Conservation (phyloP, 2,797 vertebrate species). For the Salmo trutta region DNA sequence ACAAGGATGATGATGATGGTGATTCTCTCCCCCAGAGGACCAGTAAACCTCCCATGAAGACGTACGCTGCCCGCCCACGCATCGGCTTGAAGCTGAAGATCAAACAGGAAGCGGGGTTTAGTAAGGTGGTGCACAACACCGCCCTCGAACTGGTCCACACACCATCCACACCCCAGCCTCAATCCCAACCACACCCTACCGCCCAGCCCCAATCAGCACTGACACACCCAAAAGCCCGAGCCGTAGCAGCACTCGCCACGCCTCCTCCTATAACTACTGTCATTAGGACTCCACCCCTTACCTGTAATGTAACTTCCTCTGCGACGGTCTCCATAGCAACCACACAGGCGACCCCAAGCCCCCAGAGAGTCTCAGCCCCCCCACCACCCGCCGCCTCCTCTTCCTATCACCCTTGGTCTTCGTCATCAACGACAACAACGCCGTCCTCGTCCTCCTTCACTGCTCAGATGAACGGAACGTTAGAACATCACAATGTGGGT, state of each 20-base stretch:
- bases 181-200: conserved; percentile 55
- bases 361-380: conserved; percentile 35
- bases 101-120: conserved; percentile 92
- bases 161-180: background rate
- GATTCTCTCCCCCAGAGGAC: conserved; percentile 85
- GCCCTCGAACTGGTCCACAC: conserved; percentile 90
- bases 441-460: conserved; percentile 48
- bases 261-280: conserved; percentile 53
- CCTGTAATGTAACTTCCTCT: conserved; percentile 58
- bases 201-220: conserved; percentile 51
- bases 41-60: conserved; percentile 91
- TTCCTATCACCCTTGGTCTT: conserved; percentile 62
- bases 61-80: conserved; percentile 90
- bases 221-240: conserved; percentile 62
- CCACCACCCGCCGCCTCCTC: conserved; percentile 62
- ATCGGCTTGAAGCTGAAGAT: conserved; percentile 95
- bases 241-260: conserved; percentile 27
- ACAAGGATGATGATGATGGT: conserved; percentile 76
- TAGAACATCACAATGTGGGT: conserved; percentile 75
- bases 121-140: conserved; percentile 94
- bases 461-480: conserved; percentile 85
- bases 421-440: conserved; percentile 35
- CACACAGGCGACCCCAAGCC: conserved; percentile 51
- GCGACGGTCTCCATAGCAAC: conserved; percentile 56
- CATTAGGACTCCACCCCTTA: conserved; percentile 71